These are phyloP conservation scores for Potorous gilbertii DNA, from an alignment of 2,797 vertebrate genomes.

Conservation along the genomic window DNA sequence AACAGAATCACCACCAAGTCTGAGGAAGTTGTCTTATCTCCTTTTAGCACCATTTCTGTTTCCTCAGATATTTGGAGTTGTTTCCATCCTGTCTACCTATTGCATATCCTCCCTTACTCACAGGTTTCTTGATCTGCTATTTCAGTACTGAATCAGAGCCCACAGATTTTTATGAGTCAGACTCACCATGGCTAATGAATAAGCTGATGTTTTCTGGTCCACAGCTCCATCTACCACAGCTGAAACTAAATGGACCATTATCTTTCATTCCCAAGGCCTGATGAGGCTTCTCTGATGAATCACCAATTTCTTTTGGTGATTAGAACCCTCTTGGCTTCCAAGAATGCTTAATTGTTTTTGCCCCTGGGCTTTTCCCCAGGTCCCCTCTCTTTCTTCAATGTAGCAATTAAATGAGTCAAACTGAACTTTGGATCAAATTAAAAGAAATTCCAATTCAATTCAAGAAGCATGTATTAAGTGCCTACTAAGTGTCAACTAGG, in stretches of 20 bases:
- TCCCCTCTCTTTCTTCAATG: constrained; percentile 60
- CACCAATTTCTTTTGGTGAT: constrained; percentile 61
- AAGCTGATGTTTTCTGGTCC: constrained; percentile 48
- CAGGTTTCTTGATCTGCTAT: constrained; percentile 12
- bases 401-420: constrained; percentile 75
- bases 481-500: neutral
- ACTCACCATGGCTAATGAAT: constrained; percentile 44
- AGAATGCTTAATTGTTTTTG: constrained; percentile 54
- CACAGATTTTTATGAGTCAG: constrained; percentile 53
- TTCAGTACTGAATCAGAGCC: constrained; percentile 61
- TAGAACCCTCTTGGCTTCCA: constrained; percentile 63
- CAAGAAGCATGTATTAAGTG: neutral
- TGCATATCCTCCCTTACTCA: neutral
- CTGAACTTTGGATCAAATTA: constrained; percentile 77
- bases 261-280: constrained; percentile 65
- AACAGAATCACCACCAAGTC: neutral
- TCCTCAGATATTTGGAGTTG: neutral
- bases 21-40: neutral
- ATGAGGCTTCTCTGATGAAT: constrained; percentile 62
- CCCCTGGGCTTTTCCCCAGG: constrained; percentile 51
- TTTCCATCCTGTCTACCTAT: constrained; percentile 3
- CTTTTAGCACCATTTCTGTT: neutral
- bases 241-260: constrained; percentile 65
- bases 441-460: neutral
- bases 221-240: constrained; percentile 38